Percentiles rank a stretch among this genome's conserved stretches.
These are phyloP conservation scores for Actinostola sp. DNA, from an alignment of 92 coral and sea anemone genomes.

Conservation along the genomic window DNA sequence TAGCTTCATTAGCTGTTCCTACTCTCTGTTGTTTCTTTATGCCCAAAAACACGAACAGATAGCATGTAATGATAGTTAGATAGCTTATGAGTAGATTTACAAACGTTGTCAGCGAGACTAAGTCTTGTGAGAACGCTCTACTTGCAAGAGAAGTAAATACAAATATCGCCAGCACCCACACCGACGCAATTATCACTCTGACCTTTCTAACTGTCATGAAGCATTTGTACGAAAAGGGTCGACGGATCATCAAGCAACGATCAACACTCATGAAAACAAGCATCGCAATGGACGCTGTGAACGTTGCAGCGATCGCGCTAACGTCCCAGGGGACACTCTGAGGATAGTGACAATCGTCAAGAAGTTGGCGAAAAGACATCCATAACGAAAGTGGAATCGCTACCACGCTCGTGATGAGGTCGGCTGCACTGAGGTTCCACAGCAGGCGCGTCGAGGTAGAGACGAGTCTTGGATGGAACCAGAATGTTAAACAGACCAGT, in stretches of 20 bases:
- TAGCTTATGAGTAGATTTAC: neutral
- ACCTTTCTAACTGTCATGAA: neutral
- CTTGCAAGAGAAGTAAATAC: neutral
- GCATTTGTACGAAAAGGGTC: neutral
- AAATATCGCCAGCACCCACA: neutral
- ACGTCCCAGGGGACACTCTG: conserved; percentile 4
- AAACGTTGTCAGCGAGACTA: neutral
- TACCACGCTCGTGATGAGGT: neutral
- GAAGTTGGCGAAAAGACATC: neutral
- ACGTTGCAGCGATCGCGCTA: neutral
- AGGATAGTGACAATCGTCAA: neutral
- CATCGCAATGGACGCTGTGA: neutral
- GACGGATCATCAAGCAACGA: conserved; percentile 9
- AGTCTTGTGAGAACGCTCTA: neutral
- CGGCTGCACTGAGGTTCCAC: conserved; percentile 17
- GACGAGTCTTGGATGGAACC: conserved; percentile 15
- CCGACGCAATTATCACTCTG: neutral
- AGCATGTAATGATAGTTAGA: neutral
- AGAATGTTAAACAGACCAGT: conserved; percentile 12
- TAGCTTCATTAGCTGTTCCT: neutral
- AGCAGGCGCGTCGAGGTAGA: neutral
- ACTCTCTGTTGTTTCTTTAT: conserved; percentile 6
- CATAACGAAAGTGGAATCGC: conserved; percentile 2
- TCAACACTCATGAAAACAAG: conserved; percentile 16
- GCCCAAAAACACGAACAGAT: neutral